A percentile compares a stretch with the other conserved stretches of the same genome.
Evolutionary conservation across 2,888 invertebrate species (phyloP).

Genomic region (Gibbula magus): DNA sequence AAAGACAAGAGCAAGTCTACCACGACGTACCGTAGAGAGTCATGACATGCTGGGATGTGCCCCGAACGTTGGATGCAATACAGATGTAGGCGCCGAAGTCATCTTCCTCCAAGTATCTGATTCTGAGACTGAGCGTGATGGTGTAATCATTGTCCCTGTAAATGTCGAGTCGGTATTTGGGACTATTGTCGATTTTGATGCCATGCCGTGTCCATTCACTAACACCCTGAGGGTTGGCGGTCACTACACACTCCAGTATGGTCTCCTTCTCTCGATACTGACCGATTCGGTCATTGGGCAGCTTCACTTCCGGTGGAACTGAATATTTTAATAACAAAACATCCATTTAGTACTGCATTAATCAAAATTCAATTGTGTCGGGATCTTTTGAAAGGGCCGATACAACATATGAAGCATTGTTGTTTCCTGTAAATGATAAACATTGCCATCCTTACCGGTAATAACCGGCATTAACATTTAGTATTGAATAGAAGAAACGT

Average conservation of each 20-base stretch:
- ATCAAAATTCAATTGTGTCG: no score
- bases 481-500: no score
- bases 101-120: constrained; percentile 45
- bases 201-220: constrained; percentile 59
- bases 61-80: constrained; percentile 53
- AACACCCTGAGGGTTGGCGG: constrained; percentile 58
- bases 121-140: constrained; percentile 51
- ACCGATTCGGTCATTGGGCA: constrained; percentile 57
- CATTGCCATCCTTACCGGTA: no score
- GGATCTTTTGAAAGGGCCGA: no score
- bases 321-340: background rate
- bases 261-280: constrained; percentile 65
- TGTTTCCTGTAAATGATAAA: no score
- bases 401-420: no score
- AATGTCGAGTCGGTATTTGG: constrained; percentile 48
- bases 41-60: constrained; percentile 47
- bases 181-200: constrained; percentile 34
- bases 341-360: background rate
- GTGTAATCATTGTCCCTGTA: constrained; percentile 52
- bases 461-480: no score
- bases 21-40: constrained; percentile 50
- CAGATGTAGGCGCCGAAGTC: constrained; percentile 61
- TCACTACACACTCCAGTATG: constrained; percentile 65
- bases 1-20: no score
- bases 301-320: constrained; percentile 64